Conservation (phyloP, 2,797 vertebrate genomes). For the Phyllotis vaccarum region DNA sequence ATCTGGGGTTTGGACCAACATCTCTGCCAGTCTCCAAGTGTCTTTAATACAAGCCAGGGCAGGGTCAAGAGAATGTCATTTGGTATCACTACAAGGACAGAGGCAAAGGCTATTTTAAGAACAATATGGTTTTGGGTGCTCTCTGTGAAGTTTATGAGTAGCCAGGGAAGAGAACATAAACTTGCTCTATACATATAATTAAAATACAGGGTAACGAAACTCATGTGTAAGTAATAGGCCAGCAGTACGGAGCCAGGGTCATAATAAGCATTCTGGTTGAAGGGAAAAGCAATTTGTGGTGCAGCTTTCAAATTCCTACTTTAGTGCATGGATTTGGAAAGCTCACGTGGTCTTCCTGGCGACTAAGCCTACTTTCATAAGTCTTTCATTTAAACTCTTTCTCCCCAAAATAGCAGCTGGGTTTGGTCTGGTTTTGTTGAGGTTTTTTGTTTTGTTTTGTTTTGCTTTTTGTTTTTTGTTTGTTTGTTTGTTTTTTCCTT, state of each 20-base stretch:
- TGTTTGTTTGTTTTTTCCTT: not conserved
- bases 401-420: slow-evolving; percentile 76
- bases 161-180: slow-evolving; percentile 79
- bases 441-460: too few relatives aligned
- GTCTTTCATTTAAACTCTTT: slow-evolving; percentile 73
- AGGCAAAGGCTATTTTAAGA: slow-evolving; percentile 79
- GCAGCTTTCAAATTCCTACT: slow-evolving; percentile 79
- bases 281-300: slow-evolving; percentile 83
- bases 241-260: slow-evolving; percentile 73
- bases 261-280: slow-evolving; percentile 78
- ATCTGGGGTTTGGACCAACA: slow-evolving; percentile 10
- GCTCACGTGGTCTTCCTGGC: slow-evolving; percentile 75
- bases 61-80: slow-evolving; percentile 59
- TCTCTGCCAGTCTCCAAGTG: slow-evolving; percentile 34
- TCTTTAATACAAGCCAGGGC: slow-evolving; percentile 56
- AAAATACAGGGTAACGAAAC: slow-evolving; percentile 82
- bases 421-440: slow-evolving; percentile 45
- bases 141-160: slow-evolving; percentile 83
- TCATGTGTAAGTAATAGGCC: slow-evolving; percentile 81
- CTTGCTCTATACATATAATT: slow-evolving; percentile 79
- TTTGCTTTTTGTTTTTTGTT: too few relatives aligned
- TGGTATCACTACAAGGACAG: slow-evolving; percentile 62
- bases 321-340: slow-evolving; percentile 80
- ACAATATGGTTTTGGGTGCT: slow-evolving; percentile 75
- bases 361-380: slow-evolving; percentile 66